Base-by-base conservation (phyloP, 2,113 vertebrate genomes). In the Eurypyga helias region DNA sequence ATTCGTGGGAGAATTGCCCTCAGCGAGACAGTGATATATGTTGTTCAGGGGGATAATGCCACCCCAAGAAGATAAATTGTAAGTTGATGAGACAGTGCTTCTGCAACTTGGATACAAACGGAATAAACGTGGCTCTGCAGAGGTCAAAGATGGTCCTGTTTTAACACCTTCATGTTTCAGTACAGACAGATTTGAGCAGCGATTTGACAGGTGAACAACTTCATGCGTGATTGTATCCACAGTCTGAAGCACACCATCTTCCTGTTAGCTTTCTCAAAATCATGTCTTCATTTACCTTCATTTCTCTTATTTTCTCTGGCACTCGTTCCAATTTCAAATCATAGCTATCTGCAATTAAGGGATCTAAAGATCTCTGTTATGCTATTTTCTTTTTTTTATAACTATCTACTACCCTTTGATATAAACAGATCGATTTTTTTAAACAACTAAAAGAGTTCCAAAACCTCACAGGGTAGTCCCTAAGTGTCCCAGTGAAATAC, bases 91-190 rank as follows among this genome's bases (percentile, higher is more conserved):
- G 48, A 75, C 38, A 2, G 2, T 5, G 10, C 23, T 65, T 62
- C 18, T 29, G 25, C 21, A 36, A 54, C 15, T 20, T 2, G 43
- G 62, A 38, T 28, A 13, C 23, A 46, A 17, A 1, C 43, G 51
- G 33, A 83, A 62, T 11, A 48, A 62, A 11, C 1, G 14, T 13
- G 52, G 14, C 24, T 80, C 38, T 23, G 23, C 0, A 11, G 13
- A 54, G 25, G 23, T 23, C 29, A 55, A 51, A 77, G 72, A 45
- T 1, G 4, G 46, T 26, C n/a, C 46, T 0, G 0, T 52, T 45
- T 28, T 24, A 70, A 62, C 34, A 36, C 34, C 51, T 49, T 52
- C 11, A 5, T 23, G 9, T 33, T 83, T 65, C 11, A 41, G 15
- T 20, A 54, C 66, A 57, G 57, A 16, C 14, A 36, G 36, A 86